Conservation (phyloP, 2,888 invertebrate species). For the Drosophila merina region DNA sequence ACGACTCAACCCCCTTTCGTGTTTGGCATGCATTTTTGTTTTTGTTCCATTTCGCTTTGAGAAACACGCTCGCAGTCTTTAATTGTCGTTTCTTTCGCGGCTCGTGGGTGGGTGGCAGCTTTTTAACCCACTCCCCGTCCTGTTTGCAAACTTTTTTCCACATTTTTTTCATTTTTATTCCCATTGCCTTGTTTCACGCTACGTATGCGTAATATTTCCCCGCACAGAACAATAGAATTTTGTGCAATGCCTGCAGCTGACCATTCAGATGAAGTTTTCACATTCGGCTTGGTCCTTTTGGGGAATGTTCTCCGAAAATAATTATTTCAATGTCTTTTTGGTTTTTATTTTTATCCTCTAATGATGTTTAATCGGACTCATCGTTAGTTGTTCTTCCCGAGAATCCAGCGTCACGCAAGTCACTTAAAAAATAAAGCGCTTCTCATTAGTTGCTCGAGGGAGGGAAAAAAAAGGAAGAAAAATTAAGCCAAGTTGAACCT, state of each 20-base stretch:
- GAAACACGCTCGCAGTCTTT: constrained; percentile 50
- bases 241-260: constrained; percentile 9
- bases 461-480: constrained; percentile 38
- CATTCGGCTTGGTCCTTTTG: constrained; percentile 5
- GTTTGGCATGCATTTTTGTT: constrained; percentile 35
- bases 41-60: constrained; percentile 57
- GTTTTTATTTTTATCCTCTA: background rate
- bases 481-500: constrained; percentile 73
- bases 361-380: constrained; percentile 35
- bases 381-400: constrained; percentile 32
- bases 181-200: constrained; percentile 50
- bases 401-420: constrained; percentile 56
- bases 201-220: constrained; percentile 49
- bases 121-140: constrained; percentile 2
- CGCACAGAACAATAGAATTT: constrained; percentile 35
- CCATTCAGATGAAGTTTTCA: constrained; percentile 17
- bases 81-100: constrained; percentile 61
- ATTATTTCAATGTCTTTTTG: constrained; percentile 4
- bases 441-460: constrained; percentile 59
- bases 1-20: no score
- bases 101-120: constrained; percentile 12
- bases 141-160: constrained; percentile 31
- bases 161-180: constrained; percentile 54
- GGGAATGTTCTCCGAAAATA: constrained; percentile 17
- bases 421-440: constrained; percentile 72